Percentiles rank a stretch among this genome's conserved stretches.
These are phyloP conservation scores for Dasyurus viverrinus DNA, from an alignment of 2,113 vertebrate genomes.

Conservation along the genomic window DNA sequence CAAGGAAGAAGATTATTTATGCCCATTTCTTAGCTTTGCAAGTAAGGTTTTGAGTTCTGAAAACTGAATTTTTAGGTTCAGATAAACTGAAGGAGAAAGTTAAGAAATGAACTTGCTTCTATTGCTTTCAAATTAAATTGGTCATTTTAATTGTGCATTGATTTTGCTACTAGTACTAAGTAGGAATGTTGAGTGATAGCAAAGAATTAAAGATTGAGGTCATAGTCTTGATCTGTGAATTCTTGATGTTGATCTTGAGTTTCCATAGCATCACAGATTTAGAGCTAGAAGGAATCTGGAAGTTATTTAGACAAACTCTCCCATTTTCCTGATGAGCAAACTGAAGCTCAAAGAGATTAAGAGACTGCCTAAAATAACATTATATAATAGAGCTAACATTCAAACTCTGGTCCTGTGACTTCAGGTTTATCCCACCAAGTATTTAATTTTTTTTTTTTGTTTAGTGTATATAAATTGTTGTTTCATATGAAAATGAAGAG, in stretches of 20 bases:
- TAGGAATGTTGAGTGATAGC: neutral
- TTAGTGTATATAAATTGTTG: neutral
- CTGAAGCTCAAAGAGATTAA: neutral
- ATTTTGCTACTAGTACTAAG: neutral
- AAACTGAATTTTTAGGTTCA: neutral
- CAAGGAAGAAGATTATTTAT: neutral
- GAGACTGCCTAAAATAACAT: neutral
- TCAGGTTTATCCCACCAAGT: neutral
- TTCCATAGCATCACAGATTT: neutral
- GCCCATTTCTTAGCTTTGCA: constrained; percentile 22
- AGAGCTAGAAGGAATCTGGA: neutral
- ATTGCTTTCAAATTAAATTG: constrained; percentile 1
- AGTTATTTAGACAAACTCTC: neutral
- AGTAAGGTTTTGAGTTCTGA: constrained; percentile 26
- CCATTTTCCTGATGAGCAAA: neutral
- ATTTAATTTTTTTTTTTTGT: neutral
- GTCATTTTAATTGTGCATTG: neutral
- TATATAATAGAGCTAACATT: neutral
- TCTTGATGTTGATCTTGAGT: constrained; percentile 21
- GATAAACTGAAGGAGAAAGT: constrained; percentile 9
- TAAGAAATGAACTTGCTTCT: constrained; percentile 8
- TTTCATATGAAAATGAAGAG: neutral
- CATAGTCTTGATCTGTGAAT: constrained; percentile 4
- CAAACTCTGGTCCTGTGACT: neutral
- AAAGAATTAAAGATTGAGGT: neutral